These are phyloP conservation scores for Ginglymostoma cirratum DNA, from an alignment of 2,113 vertebrate genomes.

Conservation along the genomic window DNA sequence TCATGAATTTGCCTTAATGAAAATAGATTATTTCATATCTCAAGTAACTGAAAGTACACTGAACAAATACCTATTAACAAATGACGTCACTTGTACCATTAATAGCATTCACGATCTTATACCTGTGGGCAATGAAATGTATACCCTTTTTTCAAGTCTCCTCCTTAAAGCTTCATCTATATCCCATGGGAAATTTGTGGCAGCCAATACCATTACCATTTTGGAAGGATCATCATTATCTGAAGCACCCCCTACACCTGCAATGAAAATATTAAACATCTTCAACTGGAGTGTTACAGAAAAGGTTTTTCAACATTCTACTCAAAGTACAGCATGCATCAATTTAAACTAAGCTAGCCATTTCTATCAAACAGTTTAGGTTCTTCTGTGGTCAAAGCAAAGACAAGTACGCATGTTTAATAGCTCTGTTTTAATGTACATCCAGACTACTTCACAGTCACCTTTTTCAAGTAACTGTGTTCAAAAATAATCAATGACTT, in stretches of 20 bases:
- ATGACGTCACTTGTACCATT: not conserved
- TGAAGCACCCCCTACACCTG: conserved; percentile 67
- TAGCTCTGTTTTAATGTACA: not conserved
- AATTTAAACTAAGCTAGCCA: not conserved
- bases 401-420: not conserved
- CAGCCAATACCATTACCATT: conserved; percentile 74
- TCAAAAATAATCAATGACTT: not conserved
- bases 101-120: conserved; percentile 14
- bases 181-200: conserved; percentile 75
- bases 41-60: not conserved
- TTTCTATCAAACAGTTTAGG: not conserved
- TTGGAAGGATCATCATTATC: conserved; percentile 71
- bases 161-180: conserved; percentile 69
- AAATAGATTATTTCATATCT: not conserved
- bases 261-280: not conserved
- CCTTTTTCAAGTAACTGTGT: not conserved
- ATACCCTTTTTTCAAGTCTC: conserved; percentile 70
- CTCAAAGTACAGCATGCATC: not conserved
- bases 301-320: not conserved
- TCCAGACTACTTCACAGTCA: not conserved
- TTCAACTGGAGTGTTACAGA: not conserved
- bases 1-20: not conserved
- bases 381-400: not conserved
- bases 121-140: conserved; percentile 73
- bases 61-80: not conserved